phyloP scores from a whole-genome alignment of 2,113 vertebrate genomes.

The Osmerus mordax region DNA sequence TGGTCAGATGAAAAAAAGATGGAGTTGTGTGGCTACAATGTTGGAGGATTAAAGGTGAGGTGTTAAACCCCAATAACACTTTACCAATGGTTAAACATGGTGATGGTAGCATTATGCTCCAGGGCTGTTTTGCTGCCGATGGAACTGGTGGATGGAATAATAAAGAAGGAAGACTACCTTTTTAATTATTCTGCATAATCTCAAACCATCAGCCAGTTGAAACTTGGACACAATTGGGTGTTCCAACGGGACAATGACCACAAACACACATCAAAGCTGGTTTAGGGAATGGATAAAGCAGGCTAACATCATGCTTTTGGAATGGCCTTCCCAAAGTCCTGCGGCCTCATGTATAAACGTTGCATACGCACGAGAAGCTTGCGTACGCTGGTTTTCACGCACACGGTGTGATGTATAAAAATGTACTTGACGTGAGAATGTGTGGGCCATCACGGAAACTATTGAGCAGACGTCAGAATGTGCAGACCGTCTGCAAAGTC shows the following conservation, averaged over 20 bases:
- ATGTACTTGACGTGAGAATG: too few relatives aligned
- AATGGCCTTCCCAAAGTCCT: slow-evolving; percentile 6
- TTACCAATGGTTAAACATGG: slow-evolving; percentile 1
- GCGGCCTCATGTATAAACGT: too few relatives aligned
- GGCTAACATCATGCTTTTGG: not conserved
- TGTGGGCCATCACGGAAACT: too few relatives aligned
- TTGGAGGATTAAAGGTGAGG: slow-evolving; percentile 4
- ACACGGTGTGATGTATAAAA: too few relatives aligned
- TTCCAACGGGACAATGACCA: not conserved
- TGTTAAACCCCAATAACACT: slow-evolving; percentile 9
- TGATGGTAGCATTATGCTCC: slow-evolving; percentile 6
- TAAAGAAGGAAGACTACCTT: not conserved
- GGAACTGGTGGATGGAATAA: slow-evolving; percentile 13
- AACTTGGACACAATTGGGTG: not conserved
- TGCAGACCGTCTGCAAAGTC: too few relatives aligned
- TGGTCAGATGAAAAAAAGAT: slow-evolving; percentile 1
- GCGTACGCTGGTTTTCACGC: too few relatives aligned
- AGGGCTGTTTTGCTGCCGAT: slow-evolving; percentile 11
- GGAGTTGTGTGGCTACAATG: not conserved
- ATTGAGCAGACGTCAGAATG: too few relatives aligned
- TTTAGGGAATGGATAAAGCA: slow-evolving; percentile 6
- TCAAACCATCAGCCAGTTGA: not conserved
- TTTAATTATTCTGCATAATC: slow-evolving; percentile 9
- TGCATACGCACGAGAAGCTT: too few relatives aligned
- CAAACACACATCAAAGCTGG: not conserved